Base-by-base conservation (phyloP, 2,113 vertebrate species). In the Raja brachyura region DNA sequence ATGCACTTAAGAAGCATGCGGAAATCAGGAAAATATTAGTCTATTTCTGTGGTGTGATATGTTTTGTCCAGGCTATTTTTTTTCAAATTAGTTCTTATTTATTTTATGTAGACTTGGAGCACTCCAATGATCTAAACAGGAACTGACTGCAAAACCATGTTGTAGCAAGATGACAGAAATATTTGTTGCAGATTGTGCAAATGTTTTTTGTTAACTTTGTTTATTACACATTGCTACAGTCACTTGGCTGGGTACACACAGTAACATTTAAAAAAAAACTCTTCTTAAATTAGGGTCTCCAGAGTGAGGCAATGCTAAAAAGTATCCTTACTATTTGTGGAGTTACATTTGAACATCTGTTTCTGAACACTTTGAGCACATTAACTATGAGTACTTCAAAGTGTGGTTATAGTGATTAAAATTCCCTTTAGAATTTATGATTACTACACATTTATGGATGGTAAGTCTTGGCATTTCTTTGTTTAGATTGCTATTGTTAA, bases 121-220 rank as follows among this genome's bases (percentile, higher is more conserved):
- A 88, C 14, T 66, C 14, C 83, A 66, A n/a, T 5, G 81, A n/a
- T 63, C n/a, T 88, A 66, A 88, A 88, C 83, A 88, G 83, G 83
- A 88, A 63, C 31, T 88, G 83, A 88, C 59, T 66, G 83, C 7
- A 66, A 59, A 66, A 88, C 83, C 28, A 88, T 31, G 16, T 88
- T 88, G 28, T 18, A 63, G 28, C 28, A 63, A 88, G 83, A 88
- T 88, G 83, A 63, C 14, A 5, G 83, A 88, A 63, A 63, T 88
- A 88, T 88, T 31, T 88, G 83, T 31, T 88, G 28, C 13, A 88
- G 83, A 18, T 85, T 61, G 13, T 14, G 14, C 59, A 86, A 86
- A 88, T 88, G 28, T 63, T 88, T 63, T 88, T 81, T 81, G 48
- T 56, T 88, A 63, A 33, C 75, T 63, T 63, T 66, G 7, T 7